Evolutionary conservation across 2,888 invertebrate genomes (phyloP).

Genomic region (Keiferia lycopersicella): DNA sequence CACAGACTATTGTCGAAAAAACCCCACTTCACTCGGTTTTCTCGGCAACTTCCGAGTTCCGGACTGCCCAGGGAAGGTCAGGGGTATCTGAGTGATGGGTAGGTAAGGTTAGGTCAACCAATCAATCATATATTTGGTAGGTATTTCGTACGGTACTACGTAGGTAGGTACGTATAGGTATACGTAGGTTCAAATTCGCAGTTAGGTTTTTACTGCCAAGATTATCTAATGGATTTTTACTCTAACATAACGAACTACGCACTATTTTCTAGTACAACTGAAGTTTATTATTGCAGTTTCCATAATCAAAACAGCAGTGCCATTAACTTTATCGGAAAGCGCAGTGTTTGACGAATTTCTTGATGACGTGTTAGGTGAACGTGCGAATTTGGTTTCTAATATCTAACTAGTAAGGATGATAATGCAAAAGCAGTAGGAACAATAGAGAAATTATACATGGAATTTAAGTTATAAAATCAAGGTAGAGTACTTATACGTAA

Average conservation of each 20-base stretch:
- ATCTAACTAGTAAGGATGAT: background rate
- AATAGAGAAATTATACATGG: background rate
- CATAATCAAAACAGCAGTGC: background rate
- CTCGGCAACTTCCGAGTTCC: no score
- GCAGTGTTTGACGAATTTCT: background rate
- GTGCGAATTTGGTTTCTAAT: background rate
- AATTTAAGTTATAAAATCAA: background rate
- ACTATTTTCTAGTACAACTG: background rate
- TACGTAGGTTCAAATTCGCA: no score
- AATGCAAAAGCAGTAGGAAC: background rate
- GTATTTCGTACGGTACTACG: no score
- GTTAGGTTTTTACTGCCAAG: no score
- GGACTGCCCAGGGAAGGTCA: background rate
- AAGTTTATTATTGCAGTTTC: background rate
- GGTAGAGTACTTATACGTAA: background rate
- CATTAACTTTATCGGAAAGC: background rate
- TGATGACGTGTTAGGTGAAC: background rate
- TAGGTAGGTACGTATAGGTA: no score
- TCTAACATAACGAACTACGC: constrained; percentile 1
- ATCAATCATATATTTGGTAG: no score
- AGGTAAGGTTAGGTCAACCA: no score
- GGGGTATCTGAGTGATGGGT: no score
- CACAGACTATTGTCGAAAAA: no score
- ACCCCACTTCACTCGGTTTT: no score
- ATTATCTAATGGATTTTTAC: background rate